Base-by-base conservation (phyloP, 1,140 invertebrate genomes). In the Lamellibrachia luymesi region DNA sequence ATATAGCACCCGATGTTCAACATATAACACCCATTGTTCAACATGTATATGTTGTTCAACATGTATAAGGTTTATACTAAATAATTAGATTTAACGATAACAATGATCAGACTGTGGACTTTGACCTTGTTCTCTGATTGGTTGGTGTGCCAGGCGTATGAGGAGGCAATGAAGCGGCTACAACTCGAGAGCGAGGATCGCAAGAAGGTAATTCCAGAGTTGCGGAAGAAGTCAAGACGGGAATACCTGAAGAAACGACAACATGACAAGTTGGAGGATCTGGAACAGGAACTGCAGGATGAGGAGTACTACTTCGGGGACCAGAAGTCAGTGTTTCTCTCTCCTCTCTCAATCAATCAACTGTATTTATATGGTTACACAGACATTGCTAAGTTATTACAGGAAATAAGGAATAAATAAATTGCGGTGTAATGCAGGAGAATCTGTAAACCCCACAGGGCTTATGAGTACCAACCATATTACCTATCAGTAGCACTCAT, bases 211-310 rank as follows among this genome's bases (percentile, higher is more conserved):
- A 97, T 99, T 90, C 98, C 98, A 22, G 98, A 98, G 95, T 95
- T 99, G 13, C 97, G 99, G 92, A 97, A 99, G 38, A 98, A 99
- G 96, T 99, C 99, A 0, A 97, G 99, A 56, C 97, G 98, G 92
- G 98, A 98, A 95, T 99, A 99, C 96, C 97, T 99, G 93, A 98
- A 98, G 94, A 99, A 99, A 96, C 97, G 99, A 92, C 99, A 99
- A 97, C 98, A 98, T 92, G 99, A 99, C 95, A 99, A 99, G 97
- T 97, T 99, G 89, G 97, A 98, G n/a, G 99, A 99, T 96, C 96
- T 99, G 80, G 99, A 99, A 97, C 98, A 97, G 49, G 98, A 99
- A 95, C 98, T 99, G 92, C 95, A 97, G n/a, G 99, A 99, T 96
- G 99, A 99, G 97, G 98, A 99, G 96, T 99, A 98, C 96, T 97